Evolutionary conservation across 2,888 invertebrate genomes (phyloP), one percentile per base, ranked within the genome.

Genomic region (Lasioglossum malachurum): DNA sequence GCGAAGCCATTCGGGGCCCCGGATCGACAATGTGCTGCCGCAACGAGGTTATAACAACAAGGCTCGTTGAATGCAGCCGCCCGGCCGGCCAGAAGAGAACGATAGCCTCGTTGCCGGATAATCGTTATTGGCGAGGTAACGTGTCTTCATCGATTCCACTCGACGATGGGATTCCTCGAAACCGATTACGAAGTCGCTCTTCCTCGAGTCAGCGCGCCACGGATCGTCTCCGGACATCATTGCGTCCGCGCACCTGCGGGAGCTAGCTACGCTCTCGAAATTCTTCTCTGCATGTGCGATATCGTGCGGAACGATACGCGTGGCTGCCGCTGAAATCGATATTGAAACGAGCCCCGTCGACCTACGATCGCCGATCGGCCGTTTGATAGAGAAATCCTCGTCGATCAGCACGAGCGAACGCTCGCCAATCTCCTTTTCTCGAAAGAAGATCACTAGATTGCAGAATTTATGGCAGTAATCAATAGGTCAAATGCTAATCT

Each of bases 61-160:
- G 90, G 78, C 78, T 87, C 82, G 82, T 83, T 88, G 88, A 88
- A 87, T 83, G 76, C 78, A 53, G 78, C 53, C 27, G 27, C 64
- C 75, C 53, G 27, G 27, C 31, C 75, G 60, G 57, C 67, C 16
- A 67, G 46, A 10, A 53, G 75, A 76, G 81, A 41, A 75, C 78
- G 82, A 78, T 84, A 87, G 82, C 83, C 79, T 83, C 82, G 88
- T 82, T 79, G 84, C 72, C 78, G 84, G 88, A 91, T 91, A 91
- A 91, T 91, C 90, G 88, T 91, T 91, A 90, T 87, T 86, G 91
- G 74, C 89, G 83, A 87, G 85, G 83, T 83, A 84, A 91, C 89
- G 91, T 90, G 91, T 91, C 91, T 91, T 91, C 90, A 91, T 91
- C 91, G 89, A 86, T 84, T 90, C 85, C 82, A 53, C 72, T 64